These are phyloP conservation scores for Ahaetulla prasina DNA, from an alignment of 2,113 vertebrate species.

Conservation along the genomic window DNA sequence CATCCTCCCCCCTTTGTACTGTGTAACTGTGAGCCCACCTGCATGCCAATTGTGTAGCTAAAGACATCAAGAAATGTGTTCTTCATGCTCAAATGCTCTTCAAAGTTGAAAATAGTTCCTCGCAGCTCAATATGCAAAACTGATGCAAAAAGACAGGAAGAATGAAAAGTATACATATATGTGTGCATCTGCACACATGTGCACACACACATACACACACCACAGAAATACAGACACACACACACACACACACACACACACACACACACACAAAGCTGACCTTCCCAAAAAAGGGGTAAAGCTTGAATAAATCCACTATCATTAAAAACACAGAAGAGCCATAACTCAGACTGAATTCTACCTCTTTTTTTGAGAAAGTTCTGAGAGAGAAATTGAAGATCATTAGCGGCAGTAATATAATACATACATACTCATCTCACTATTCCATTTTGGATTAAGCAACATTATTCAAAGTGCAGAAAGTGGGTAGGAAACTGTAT, in stretches of 20 bases:
- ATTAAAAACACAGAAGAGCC: background rate
- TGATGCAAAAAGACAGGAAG: slow-evolving; percentile 61
- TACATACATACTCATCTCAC: background rate
- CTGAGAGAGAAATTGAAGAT: background rate
- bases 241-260: slow-evolving; percentile 42
- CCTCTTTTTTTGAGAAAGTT: slow-evolving; percentile 3
- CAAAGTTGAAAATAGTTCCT: slow-evolving; percentile 67
- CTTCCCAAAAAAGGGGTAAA: slow-evolving; percentile 52
- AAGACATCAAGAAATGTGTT: slow-evolving; percentile 71
- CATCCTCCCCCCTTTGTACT: slow-evolving; percentile 44
- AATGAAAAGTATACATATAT: slow-evolving; percentile 48
- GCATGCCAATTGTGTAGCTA: slow-evolving; percentile 72
- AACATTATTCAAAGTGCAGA: background rate
- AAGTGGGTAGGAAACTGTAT: background rate
- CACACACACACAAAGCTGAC: slow-evolving; percentile 56
- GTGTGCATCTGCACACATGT: background rate
- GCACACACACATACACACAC: accelerated
- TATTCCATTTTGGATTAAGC: background rate
- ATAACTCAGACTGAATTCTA: slow-evolving; percentile 39
- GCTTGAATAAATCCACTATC: slow-evolving; percentile 26
- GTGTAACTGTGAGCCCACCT: slow-evolving; percentile 59
- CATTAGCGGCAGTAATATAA: background rate
- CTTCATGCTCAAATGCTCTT: slow-evolving; percentile 70
- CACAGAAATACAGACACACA: background rate
- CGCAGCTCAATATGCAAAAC: slow-evolving; percentile 72